These are phyloP conservation scores for Autographa gamma DNA, from an alignment of 2,888 invertebrate genomes.

Conservation along the genomic window DNA sequence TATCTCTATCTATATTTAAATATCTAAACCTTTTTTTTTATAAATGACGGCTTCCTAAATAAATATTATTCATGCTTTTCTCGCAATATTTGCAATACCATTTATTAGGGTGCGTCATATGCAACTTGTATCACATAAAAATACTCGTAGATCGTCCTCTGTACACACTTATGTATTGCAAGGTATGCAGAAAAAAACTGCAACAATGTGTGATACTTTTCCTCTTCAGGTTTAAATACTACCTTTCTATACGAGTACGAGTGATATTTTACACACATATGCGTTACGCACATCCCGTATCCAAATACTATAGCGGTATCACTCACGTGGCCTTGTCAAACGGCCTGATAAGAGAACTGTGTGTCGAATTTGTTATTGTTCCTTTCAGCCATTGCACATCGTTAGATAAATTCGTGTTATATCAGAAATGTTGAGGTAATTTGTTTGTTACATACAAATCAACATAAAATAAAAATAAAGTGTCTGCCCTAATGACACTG, in stretches of 20 bases:
- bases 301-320: conserved; percentile 81
- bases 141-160: too few relatives aligned
- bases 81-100: not conserved
- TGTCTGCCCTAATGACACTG: not conserved
- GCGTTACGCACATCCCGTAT: conserved; percentile 72
- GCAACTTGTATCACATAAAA: not conserved
- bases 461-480: not conserved
- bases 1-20: too few relatives aligned
- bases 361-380: conserved; percentile 71
- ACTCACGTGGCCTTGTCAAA: conserved; percentile 80
- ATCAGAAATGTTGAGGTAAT: not conserved
- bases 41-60: not conserved
- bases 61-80: not conserved
- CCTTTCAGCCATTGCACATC: conserved; percentile 69
- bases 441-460: not conserved
- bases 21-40: not conserved
- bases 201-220: too few relatives aligned
- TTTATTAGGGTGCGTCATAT: not conserved
- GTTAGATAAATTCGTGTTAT: conserved; percentile 12
- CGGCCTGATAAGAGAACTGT: conserved; percentile 71
- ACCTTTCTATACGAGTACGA: not conserved
- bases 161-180: too few relatives aligned
- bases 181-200: too few relatives aligned
- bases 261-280: conserved; percentile 5
- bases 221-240: not conserved